Evolutionary conservation across 2,797 vertebrate genomes (phyloP), one percentile per base, ranked within the genome.

Genomic region (Hozukius guyotensis): DNA sequence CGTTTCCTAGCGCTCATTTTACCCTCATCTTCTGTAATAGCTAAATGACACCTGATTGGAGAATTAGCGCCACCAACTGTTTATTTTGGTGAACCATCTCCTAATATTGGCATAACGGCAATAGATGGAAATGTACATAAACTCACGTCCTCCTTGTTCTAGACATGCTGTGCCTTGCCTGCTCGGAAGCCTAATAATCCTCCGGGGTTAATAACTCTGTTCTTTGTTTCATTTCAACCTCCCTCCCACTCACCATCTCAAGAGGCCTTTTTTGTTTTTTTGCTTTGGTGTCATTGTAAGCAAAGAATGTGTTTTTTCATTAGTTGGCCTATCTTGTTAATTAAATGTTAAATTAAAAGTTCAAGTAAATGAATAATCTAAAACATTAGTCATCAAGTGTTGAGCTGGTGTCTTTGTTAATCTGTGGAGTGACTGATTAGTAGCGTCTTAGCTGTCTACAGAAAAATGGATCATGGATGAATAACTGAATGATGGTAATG

Each of bases 111-210:
- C 18, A n/a, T 52, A 9, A 31, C 2, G 11, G 10, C 8, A n/a
- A 27, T 5, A 24, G 4, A 55, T 55, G n/a, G 31, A 34, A 69
- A 53, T 8, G 2, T 2, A 5, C 7, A 22, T 5, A 13, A 20
- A 14, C 22, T 68, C 34, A 38, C 36, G 18, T 27, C 20, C 16
- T 29, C 24, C 34, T 42, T 68, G 68, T 59, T 80, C 64, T 68
- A 66, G 77, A 69, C 72, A 69, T 32, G 4, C 42, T 8, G 2
- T 32, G 55, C 52, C 11, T 2, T 29, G 55, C 42, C 24, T 62
- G 36, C 61, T 83, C 46, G 46, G 34, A 65, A 52, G 60, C 72
- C 78, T 80, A 68, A 78, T 77, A 75, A 82, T 85, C 78, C 65
- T 77, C 49, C 29, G 16, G 55, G 25, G 36, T 27, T 20, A 66